Percentiles rank a stretch among this genome's conserved stretches.
These are phyloP conservation scores for Iphiclides podalirius DNA, from an alignment of 2,888 invertebrate genomes.

Conservation along the genomic window DNA sequence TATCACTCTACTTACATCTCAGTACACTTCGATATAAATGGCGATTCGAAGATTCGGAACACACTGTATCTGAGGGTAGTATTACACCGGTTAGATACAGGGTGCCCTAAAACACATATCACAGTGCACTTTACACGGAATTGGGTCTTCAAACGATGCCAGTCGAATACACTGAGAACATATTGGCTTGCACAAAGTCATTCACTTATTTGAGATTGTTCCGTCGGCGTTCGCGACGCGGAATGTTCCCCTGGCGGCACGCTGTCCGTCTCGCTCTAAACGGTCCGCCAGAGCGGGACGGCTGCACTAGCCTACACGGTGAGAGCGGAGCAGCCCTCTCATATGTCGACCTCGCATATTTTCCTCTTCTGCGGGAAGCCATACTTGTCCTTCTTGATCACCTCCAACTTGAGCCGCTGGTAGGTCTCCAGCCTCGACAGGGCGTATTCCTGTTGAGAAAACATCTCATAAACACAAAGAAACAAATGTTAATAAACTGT, in stretches of 20 bases:
- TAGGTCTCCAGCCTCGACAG: slow-evolving; percentile 82
- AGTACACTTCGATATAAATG: slow-evolving; percentile 11
- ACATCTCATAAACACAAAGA: too few relatives aligned
- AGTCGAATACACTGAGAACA: slow-evolving; percentile 2
- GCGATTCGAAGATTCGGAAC: slow-evolving; percentile 7
- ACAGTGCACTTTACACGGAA: slow-evolving; percentile 19
- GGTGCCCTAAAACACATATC: slow-evolving; percentile 5
- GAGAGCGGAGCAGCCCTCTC: slow-evolving; percentile 42
- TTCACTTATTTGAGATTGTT: too few relatives aligned
- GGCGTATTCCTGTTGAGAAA: slow-evolving; percentile 83
- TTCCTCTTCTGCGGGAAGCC: slow-evolving; percentile 67
- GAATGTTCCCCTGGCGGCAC: neutral
- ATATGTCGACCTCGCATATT: slow-evolving; percentile 76
- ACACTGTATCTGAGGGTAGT: slow-evolving; percentile 6
- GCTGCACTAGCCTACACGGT: slow-evolving; percentile 25
- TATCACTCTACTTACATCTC: neutral
- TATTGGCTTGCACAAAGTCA: neutral
- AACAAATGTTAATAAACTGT: neutral
- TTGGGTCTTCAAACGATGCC: neutral
- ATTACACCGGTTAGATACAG: neutral
- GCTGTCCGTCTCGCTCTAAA: slow-evolving; percentile 15
- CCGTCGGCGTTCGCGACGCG: neutral
- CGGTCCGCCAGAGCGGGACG: slow-evolving; percentile 25
- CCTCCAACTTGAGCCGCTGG: slow-evolving; percentile 80
- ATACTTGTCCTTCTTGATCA: slow-evolving; percentile 64